Base-by-base conservation (phyloP, 2,888 invertebrate species). In the Platycheirus rosarum region DNA sequence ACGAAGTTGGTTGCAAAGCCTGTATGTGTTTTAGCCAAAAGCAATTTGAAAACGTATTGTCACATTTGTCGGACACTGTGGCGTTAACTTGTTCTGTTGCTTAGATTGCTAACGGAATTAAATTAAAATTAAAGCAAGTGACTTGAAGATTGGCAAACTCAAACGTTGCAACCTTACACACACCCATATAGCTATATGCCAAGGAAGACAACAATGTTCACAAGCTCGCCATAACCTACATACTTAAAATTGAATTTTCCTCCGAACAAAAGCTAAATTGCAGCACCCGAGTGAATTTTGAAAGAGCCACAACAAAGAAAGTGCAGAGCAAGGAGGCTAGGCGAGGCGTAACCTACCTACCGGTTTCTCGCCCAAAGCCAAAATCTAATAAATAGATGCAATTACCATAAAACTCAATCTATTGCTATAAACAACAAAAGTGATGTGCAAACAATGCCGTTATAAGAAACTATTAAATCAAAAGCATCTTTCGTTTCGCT, bases 341-440 rank as follows among this genome's bases (percentile, higher is more conserved):
- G 16, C 8, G 11, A 35, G 1, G 11, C 53, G 5, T 23, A 40
- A 2, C 14, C 14, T 14, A 16, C 42, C 1, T 5, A 62, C 20
- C 26, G 48, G 35, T 42, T 42, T 11, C 16, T 49, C 23, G 60
- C 77, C 57, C 35, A 32, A 29, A 44, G 77, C 57, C 42, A 65
- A 77, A 49, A 49, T 71, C 70, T 53, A 69, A 76, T 69, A 70
- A 63, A 63, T 62, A 55, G 37, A 70, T 63, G 53, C 70, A 71
- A 77, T 77, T 70, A 63, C 76, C 71, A 77, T 71, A 51, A 51
- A 71, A 71, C 77, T 70, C 77, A 71, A 77, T 71, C 71, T 71
- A 71, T 71, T 40, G 44, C 71, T 71, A 77, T 77, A 71, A 57
- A 71, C 55, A 65, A 71, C 57, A 63, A 44, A 55, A 32, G 35